Evolutionary conservation across 2,797 vertebrate genomes (phyloP).

Genomic region (Synanceia verrucosa): DNA sequence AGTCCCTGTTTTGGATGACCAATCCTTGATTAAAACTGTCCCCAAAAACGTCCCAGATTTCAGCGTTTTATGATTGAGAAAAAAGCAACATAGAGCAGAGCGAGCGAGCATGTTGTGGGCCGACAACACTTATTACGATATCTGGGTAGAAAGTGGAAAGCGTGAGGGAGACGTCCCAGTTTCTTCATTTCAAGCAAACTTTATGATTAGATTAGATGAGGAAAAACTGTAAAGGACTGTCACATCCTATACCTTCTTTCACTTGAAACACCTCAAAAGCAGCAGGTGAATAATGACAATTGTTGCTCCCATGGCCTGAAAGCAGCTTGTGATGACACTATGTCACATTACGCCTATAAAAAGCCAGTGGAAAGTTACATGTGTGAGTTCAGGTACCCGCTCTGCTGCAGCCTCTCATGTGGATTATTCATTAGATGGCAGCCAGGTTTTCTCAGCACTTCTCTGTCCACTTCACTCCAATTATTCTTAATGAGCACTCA

Average conservation of each 20-base stretch:
- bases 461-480: slow-evolving; percentile 58
- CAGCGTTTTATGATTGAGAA: too few relatives aligned
- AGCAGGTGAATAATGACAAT: not conserved
- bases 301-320: not conserved
- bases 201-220: not conserved
- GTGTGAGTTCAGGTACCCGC: not conserved
- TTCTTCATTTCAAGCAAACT: too few relatives aligned
- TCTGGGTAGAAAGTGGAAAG: too few relatives aligned
- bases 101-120: too few relatives aligned
- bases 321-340: not conserved
- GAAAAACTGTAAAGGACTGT: not conserved
- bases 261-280: not conserved
- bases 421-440: slow-evolving; percentile 51
- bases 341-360: not conserved
- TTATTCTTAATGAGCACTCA: slow-evolving; percentile 58
- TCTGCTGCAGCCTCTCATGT: slow-evolving; percentile 31
- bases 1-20: too few relatives aligned
- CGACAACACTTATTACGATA: too few relatives aligned
- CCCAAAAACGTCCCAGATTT: too few relatives aligned
- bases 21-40: too few relatives aligned
- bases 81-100: too few relatives aligned
- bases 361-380: not conserved
- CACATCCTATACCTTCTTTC: not conserved
- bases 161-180: too few relatives aligned
- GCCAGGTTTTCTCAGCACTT: slow-evolving; percentile 42